Base-by-base conservation (phyloP, 1,140 invertebrate species). In the Drosophila fuyamai region DNA sequence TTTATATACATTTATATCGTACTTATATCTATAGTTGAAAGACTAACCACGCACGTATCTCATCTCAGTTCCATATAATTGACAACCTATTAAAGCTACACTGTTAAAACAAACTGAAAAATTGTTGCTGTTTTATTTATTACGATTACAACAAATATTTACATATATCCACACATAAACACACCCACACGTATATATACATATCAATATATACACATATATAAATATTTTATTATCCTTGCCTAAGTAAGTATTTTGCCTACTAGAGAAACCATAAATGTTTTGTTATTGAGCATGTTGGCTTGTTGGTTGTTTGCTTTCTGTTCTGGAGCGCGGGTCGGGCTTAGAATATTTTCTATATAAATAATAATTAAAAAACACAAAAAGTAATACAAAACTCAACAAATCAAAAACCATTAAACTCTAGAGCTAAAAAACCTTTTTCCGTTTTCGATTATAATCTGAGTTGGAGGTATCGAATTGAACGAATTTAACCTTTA, bases 81-180 rank as follows among this genome's bases (percentile, higher is more conserved):
- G 79, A 86, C 67, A 86, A 88, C 71, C 76, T 86, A 86, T 86
- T 86, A 86, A 86, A 86, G 83, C 83, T 86, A 86, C 83, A 88
- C 83, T 79, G 58, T 88, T 88, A 65, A 81, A 78, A 79, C 67
- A 58, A 62, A 86, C 78, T 83, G 66, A 79, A 78, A 81, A 88
- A 86, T 79, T 88, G 71, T 88, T 88, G 83, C 83, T 86, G 83
- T 86, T 86, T 86, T 86, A 86, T 86, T 86, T 86, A 84, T 80
- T 79, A 84, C 59, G 43, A 79, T 79, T 72, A 62, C 61, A 79
- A 78, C 43, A 60, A 68, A 62, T 55, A 55, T 70, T 58, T 47
- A 55, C 55, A 68, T 61, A 61, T 46, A 68, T 38, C 23, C 56
- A 77, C 56, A 80, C 40, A 74, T 54, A 61, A 44, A 70, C 51